Evolutionary conservation across 2,888 invertebrate species (phyloP).

Genomic region (Lycophotia porphyrea): DNA sequence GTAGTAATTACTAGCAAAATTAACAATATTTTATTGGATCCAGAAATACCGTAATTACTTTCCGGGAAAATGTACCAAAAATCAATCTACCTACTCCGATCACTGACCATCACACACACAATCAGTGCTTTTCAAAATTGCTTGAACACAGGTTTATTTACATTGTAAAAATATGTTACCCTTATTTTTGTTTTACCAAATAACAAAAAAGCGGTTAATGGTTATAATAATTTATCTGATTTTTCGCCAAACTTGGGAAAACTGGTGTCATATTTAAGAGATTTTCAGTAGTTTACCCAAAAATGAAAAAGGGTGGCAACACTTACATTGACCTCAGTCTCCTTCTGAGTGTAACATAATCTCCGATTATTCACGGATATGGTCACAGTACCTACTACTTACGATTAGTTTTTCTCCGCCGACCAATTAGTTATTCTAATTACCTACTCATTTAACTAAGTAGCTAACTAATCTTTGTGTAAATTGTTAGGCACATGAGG

Average conservation of each 20-base stretch:
- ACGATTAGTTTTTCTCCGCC: background rate
- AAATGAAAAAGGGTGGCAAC: background rate
- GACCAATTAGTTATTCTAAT: constrained; percentile 31
- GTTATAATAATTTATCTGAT: too few relatives aligned
- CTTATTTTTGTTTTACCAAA: background rate
- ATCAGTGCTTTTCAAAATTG: too few relatives aligned
- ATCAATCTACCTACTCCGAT: too few relatives aligned
- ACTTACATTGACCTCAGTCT: background rate
- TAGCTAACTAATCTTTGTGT: background rate
- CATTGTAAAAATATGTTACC: too few relatives aligned
- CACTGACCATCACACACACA: too few relatives aligned
- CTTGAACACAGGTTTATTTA: too few relatives aligned
- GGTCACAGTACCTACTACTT: constrained; percentile 4
- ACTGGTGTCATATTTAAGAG: background rate
- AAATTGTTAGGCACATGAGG: background rate
- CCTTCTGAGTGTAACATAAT: background rate
- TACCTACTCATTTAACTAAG: background rate
- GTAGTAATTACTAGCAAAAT: too few relatives aligned
- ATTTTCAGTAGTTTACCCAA: background rate
- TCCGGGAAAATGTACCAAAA: too few relatives aligned
- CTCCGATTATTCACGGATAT: background rate
- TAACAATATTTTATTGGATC: too few relatives aligned
- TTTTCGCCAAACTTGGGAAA: background rate
- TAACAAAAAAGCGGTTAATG: background rate
- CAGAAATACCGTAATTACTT: too few relatives aligned